These are phyloP conservation scores for Myodes glareolus DNA, from an alignment of 2,113 vertebrate genomes.

Conservation along the genomic window DNA sequence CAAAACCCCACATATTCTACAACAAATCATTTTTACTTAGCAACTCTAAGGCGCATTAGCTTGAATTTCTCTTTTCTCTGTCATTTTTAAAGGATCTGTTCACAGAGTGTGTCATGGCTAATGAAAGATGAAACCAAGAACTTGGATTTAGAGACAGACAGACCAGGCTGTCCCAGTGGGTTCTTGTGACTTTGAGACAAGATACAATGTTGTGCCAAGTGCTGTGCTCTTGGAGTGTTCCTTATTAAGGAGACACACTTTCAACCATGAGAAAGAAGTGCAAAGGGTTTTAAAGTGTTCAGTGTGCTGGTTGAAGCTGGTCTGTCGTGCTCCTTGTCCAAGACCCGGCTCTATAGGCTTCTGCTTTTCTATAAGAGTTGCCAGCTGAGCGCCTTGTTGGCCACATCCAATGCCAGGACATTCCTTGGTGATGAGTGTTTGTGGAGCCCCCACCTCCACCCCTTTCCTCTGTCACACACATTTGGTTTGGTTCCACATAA, in stretches of 20 bases:
- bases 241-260: neutral
- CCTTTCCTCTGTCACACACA: neutral
- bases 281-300: neutral
- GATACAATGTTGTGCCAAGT: neutral
- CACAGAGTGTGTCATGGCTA: neutral
- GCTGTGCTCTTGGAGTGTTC: neutral
- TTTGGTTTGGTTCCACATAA: neutral
- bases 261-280: neutral
- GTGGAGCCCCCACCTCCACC: neutral
- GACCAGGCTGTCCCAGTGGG: neutral
- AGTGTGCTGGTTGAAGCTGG: neutral
- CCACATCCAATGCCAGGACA: neutral
- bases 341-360: neutral
- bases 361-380: constrained; percentile 22
- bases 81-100: neutral
- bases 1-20: neutral
- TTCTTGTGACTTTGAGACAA: neutral
- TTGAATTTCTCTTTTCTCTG: neutral
- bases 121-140: neutral
- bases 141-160: neutral
- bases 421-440: neutral
- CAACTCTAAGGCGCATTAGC: neutral
- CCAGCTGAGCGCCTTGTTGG: neutral
- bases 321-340: neutral
- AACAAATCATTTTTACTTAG: neutral